These are phyloP conservation scores for Squalus acanthias DNA, from an alignment of 2,797 vertebrate species.

Conservation along the genomic window DNA sequence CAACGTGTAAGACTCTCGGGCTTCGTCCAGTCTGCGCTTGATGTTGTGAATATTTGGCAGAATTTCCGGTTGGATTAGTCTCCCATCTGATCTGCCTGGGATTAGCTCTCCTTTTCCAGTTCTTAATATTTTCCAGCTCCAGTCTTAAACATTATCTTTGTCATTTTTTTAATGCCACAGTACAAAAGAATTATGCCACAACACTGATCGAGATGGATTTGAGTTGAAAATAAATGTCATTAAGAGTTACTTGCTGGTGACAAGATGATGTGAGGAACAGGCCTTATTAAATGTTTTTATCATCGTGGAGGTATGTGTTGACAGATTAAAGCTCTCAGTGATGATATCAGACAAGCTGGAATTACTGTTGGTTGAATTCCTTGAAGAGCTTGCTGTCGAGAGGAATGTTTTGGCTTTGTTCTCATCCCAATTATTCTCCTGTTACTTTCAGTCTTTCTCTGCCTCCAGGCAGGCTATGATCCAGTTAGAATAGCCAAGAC, in stretches of 20 bases:
- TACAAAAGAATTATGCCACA: neutral
- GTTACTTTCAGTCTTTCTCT: neutral
- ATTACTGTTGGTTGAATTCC: constrained; percentile 1
- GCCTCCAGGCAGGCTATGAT: constrained; percentile 1
- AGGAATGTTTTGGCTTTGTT: constrained; percentile 24
- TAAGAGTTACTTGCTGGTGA: constrained; percentile 28
- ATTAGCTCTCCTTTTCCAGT: neutral
- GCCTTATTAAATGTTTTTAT: constrained; percentile 31
- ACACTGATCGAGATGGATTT: neutral
- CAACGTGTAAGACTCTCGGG: neutral
- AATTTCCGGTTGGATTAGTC: neutral
- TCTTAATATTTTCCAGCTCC: neutral
- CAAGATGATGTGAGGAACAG: neutral
- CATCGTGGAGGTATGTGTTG: neutral
- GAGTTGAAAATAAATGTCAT: constrained; percentile 28
- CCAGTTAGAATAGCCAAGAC: neutral
- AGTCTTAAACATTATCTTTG: neutral
- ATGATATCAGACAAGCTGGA: constrained; percentile 19
- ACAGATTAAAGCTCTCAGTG: constrained; percentile 16
- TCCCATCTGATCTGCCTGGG: neutral
- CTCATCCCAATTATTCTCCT: neutral
- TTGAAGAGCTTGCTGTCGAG: neutral
- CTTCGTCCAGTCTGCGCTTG: neutral
- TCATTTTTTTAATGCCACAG: neutral
- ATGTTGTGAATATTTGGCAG: neutral